These are phyloP conservation scores for Brachionus plicatilis DNA, from an alignment of 1,140 invertebrate genomes.

Conservation along the genomic window DNA sequence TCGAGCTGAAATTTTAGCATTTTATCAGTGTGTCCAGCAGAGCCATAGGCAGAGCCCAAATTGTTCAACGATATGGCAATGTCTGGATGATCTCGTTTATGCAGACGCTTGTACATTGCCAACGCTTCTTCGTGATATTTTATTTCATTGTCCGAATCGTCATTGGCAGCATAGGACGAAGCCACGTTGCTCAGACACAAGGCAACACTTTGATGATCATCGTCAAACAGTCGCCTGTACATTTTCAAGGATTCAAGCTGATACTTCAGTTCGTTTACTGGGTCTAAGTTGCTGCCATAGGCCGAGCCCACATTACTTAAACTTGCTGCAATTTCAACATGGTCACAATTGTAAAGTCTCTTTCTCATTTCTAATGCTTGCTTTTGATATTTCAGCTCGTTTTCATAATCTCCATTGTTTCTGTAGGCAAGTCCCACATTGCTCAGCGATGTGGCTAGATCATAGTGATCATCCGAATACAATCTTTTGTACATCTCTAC, in stretches of 20 bases:
- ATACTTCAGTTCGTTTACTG: not conserved
- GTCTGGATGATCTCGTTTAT: conserved; percentile 24
- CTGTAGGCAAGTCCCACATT: conserved; percentile 5
- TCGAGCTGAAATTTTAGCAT: conserved; percentile 4
- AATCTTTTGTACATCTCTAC: conserved; percentile 27
- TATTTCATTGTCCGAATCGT: conserved; percentile 12
- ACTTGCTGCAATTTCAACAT: not conserved
- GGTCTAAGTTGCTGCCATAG: conserved; percentile 7
- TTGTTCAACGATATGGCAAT: conserved; percentile 22
- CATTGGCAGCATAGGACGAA: not conserved
- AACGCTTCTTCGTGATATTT: not conserved
- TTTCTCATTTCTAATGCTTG: not conserved
- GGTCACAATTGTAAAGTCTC: not conserved
- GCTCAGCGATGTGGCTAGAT: not conserved
- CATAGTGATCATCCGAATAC: not conserved
- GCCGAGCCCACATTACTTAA: conserved; percentile 26
- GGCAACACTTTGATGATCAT: conserved; percentile 5
- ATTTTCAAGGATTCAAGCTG: not conserved
- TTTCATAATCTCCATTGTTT: conserved; percentile 22
- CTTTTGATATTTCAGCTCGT: not conserved
- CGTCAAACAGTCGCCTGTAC: not conserved
- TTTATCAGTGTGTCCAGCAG: not conserved
- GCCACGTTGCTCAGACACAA: not conserved
- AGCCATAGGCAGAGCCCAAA: not conserved
- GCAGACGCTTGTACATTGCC: not conserved